These are phyloP conservation scores for Nannoperca australis DNA, from an alignment of 2,797 vertebrate genomes.

Conservation along the genomic window DNA sequence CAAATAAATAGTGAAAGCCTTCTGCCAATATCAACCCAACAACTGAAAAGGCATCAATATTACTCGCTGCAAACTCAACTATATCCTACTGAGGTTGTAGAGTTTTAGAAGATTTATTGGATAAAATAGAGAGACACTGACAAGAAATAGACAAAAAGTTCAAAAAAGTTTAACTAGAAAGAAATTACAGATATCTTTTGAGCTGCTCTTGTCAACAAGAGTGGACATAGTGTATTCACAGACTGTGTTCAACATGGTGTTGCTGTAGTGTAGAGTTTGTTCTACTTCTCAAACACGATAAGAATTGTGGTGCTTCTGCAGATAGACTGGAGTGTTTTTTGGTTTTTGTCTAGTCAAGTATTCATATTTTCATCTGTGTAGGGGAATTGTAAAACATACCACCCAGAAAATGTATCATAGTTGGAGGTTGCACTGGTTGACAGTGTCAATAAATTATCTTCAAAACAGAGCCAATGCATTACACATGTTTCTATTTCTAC, in stretches of 20 bases:
- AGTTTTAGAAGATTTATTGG: not conserved
- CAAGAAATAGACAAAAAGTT: not conserved
- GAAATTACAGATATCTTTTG: not conserved
- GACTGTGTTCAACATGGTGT: not conserved
- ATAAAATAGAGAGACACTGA: not conserved
- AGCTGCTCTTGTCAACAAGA: not conserved
- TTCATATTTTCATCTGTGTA: not conserved
- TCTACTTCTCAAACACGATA: not conserved
- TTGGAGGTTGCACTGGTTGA: not conserved
- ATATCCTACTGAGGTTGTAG: not conserved
- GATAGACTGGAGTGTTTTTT: not conserved
- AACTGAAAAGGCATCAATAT: not conserved
- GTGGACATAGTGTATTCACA: not conserved
- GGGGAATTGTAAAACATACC: not conserved
- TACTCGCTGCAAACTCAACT: not conserved
- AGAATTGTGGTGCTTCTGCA: not conserved
- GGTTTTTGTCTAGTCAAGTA: slow-evolving; percentile 4
- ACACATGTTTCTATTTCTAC: not conserved
- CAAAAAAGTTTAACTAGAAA: not conserved
- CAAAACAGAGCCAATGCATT: not conserved
- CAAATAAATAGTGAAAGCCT: not conserved
- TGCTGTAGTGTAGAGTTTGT: not conserved
- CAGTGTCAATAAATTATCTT: slow-evolving; percentile 10
- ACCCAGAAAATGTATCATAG: not conserved
- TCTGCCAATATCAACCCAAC: not conserved